phyloP scores from a whole-genome alignment of 1,140 invertebrate genomes.

The Melipona quadrifasciata region DNA sequence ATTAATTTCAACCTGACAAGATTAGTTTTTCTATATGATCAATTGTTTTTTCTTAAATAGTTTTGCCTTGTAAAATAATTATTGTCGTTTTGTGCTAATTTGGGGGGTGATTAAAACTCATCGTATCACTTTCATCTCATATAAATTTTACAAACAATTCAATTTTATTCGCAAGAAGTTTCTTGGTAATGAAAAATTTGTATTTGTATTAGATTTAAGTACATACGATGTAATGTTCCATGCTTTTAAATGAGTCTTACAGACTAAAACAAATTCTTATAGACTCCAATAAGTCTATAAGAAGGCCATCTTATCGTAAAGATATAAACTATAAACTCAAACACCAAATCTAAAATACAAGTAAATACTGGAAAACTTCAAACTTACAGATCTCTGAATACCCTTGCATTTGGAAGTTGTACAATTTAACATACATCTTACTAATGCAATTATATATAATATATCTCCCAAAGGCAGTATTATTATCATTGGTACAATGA shows the following conservation, averaged over 20 bases:
- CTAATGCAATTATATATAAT: conserved; percentile 33
- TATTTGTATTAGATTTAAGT: conserved; percentile 30
- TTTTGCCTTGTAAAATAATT: conserved; percentile 45
- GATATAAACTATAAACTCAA: not conserved
- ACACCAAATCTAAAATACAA: not conserved
- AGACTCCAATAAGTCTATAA: not conserved
- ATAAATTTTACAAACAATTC: conserved; percentile 43
- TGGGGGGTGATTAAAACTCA: conserved; percentile 2
- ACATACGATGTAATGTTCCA: conserved; percentile 7
- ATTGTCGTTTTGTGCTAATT: conserved; percentile 34
- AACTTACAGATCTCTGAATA: conserved; percentile 2
- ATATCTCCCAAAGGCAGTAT: conserved; percentile 44
- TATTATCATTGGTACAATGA: conserved; percentile 46
- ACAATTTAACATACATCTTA: conserved; percentile 32
- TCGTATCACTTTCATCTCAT: not conserved
- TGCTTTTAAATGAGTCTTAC: not conserved
- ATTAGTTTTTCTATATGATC: not conserved
- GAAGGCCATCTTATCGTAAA: not conserved
- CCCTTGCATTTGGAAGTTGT: conserved; percentile 38
- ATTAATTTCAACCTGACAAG: not conserved
- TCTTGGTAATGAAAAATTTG: not conserved
- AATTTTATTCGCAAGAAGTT: conserved; percentile 32
- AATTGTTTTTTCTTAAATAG: not conserved
- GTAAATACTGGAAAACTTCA: conserved; percentile 9
- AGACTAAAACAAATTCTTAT: too few relatives aligned